These are phyloP conservation scores for Enteromius argenteus DNA, from an alignment of 2,797 vertebrate species.

Conservation along the genomic window DNA sequence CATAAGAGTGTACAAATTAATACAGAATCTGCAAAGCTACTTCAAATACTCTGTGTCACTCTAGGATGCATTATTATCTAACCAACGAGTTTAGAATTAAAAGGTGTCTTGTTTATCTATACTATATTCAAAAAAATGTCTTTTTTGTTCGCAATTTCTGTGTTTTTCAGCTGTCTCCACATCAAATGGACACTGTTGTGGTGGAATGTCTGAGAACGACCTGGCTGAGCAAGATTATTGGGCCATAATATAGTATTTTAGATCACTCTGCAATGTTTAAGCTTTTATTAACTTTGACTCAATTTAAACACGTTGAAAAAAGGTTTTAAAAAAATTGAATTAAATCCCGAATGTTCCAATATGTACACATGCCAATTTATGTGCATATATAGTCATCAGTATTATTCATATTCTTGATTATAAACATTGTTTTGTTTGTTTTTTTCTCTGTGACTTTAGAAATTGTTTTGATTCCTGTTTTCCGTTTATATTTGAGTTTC, in stretches of 20 bases:
- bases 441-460: conserved; percentile 71
- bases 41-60: conserved; percentile 54
- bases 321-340: neutral
- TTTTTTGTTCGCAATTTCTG: conserved; percentile 45
- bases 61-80: conserved; percentile 55
- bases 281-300: conserved; percentile 50
- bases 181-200: conserved; percentile 47
- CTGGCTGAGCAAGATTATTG: conserved; percentile 36
- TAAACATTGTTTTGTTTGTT: conserved; percentile 50
- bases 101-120: conserved; percentile 42
- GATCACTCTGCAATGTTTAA: conserved; percentile 45
- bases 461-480: conserved; percentile 67
- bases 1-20: conserved; percentile 56
- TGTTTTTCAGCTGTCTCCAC: conserved; percentile 54
- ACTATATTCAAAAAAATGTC: conserved; percentile 40
- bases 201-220: conserved; percentile 46
- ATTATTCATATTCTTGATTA: conserved; percentile 61
- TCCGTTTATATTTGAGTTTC: conserved; percentile 72
- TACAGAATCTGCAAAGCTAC: conserved; percentile 63
- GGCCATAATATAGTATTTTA: conserved; percentile 46
- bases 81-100: conserved; percentile 53
- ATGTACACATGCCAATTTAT: conserved; percentile 65
- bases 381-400: conserved; percentile 61
- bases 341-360: conserved; percentile 57
- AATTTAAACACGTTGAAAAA: conserved; percentile 44